Percentiles rank a stretch among this genome's conserved stretches.
Conservation (phyloP, 2,888 invertebrate genomes). For the Psylliodes chrysocephalus region DNA sequence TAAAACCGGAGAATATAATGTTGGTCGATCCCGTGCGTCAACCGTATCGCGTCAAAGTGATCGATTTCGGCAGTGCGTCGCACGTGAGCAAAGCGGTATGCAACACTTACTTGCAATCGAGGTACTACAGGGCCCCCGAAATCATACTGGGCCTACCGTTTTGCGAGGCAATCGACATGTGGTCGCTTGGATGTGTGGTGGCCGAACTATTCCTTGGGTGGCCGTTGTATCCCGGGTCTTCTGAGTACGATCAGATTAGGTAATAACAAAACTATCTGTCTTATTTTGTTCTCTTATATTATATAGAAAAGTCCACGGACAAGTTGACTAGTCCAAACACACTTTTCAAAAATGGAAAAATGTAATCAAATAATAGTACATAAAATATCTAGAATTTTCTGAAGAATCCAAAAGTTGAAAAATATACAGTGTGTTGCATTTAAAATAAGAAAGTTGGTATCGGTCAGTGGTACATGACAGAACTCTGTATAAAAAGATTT, state of each 20-base stretch:
- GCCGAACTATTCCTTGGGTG: slow-evolving; percentile 99
- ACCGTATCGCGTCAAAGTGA: slow-evolving; percentile 99
- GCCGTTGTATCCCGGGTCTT: slow-evolving; percentile 99
- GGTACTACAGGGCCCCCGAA: slow-evolving; percentile 98
- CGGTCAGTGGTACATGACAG: no score
- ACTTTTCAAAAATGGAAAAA: no score
- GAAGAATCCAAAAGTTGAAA: no score
- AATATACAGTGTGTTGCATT: no score
- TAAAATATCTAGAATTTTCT: no score
- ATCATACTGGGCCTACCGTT: slow-evolving; percentile 97
- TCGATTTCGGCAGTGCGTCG: slow-evolving; percentile 99
- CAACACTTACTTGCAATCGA: slow-evolving; percentile 98
- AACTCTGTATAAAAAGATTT: no score
- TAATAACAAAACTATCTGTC: neutral
- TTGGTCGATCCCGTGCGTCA: slow-evolving; percentile 97
- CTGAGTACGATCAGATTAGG: slow-evolving; percentile 96
- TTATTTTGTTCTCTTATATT: no score
- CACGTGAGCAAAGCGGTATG: slow-evolving; percentile 99
- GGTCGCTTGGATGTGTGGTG: slow-evolving; percentile 99
- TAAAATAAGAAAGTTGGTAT: no score
- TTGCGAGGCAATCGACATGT: slow-evolving; percentile 99
- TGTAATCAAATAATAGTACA: no score
- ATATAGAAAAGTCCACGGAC: no score
- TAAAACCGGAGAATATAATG: slow-evolving; percentile 99
- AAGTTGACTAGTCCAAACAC: no score